phyloP scores from a whole-genome alignment of 2,888 invertebrate species.

The Mythimna pallens region DNA sequence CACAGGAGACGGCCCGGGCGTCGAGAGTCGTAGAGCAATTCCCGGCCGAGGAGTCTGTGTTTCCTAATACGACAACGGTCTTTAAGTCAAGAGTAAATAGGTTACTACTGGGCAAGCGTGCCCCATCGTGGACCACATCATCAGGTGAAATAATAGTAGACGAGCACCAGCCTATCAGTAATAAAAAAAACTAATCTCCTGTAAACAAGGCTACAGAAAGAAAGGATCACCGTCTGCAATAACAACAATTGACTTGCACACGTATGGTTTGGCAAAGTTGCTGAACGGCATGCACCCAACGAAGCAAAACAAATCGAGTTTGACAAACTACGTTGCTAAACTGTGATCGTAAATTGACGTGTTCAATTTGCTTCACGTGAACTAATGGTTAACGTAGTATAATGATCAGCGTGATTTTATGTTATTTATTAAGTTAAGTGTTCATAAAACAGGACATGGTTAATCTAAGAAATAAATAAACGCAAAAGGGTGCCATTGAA shows the following conservation, averaged over 20 bases:
- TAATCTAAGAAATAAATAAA: not conserved
- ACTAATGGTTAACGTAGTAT: not conserved
- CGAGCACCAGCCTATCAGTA: no score
- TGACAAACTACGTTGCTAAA: constrained; percentile 10
- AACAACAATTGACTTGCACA: constrained; percentile 5
- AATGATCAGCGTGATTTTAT: not conserved
- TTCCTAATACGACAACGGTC: no score
- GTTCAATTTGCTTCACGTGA: not conserved
- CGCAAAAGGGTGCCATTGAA: no score
- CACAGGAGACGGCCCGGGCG: no score
- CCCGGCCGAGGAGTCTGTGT: no score
- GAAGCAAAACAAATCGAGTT: constrained; percentile 10
- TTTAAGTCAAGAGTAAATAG: no score
- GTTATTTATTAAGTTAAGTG: not conserved
- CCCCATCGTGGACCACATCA: no score
- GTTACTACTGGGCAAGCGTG: no score
- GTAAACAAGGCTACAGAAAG: not conserved
- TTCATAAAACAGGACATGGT: not conserved
- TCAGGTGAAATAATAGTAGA: no score
- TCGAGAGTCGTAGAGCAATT: no score
- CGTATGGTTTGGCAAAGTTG: constrained; percentile 16
- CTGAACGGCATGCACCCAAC: not conserved
- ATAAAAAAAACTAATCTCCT: no score
- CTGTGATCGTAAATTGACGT: not conserved
- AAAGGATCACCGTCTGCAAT: not conserved